phyloP scores from a whole-genome alignment of 2,888 invertebrate species.

The Euplexia lucipara region DNA sequence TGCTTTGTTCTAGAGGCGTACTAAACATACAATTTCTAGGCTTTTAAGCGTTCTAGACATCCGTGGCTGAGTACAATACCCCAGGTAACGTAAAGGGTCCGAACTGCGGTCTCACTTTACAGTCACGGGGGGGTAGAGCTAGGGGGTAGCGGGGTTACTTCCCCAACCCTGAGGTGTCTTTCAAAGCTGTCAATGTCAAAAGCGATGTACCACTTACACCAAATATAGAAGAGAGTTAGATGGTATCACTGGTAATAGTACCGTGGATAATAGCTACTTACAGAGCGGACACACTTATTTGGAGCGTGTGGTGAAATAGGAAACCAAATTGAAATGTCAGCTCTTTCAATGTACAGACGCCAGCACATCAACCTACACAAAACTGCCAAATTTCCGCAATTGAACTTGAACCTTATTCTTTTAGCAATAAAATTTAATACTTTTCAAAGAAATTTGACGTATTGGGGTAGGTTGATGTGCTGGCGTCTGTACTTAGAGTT shows the following conservation, averaged over 20 bases:
- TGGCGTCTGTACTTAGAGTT: no score
- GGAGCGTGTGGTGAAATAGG: neutral
- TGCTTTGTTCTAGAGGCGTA: neutral
- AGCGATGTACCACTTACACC: constrained; percentile 32
- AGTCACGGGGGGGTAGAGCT: constrained; percentile 35
- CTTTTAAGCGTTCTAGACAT: constrained; percentile 1
- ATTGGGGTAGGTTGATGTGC: no score
- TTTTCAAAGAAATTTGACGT: no score
- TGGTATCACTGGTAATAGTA: constrained; percentile 37
- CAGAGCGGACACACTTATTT: constrained; percentile 1
- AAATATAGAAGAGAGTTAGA: constrained; percentile 22
- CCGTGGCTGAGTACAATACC: neutral
- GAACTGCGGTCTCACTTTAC: constrained; percentile 39
- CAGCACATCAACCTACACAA: no score
- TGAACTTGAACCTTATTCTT: no score
- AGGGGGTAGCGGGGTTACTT: constrained; percentile 1
- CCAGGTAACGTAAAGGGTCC: constrained; percentile 20
- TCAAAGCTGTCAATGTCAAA: constrained; percentile 50
- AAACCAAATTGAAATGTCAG: constrained; percentile 4
- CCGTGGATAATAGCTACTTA: constrained; percentile 7
- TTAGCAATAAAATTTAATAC: no score
- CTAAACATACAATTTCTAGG: constrained; percentile 22
- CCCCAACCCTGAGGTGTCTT: constrained; percentile 31
- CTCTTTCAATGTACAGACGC: no score
- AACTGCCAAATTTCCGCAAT: no score